Evolutionary conservation across 2,888 invertebrate species (phyloP).

Genomic region (Oscheius onirici): DNA sequence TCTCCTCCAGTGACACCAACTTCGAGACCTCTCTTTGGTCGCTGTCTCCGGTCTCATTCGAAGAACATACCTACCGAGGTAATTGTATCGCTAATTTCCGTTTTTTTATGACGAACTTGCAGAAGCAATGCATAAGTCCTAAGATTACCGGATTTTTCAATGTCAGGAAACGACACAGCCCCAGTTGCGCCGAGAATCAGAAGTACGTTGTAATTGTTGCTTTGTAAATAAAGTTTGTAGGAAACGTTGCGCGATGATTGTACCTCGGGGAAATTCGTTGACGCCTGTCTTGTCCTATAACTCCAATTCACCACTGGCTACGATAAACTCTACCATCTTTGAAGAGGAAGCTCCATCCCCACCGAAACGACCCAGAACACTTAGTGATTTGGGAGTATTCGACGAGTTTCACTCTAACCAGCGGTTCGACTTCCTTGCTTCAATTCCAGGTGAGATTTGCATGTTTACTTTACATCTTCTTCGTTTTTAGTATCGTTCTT

Average conservation of each 20-base stretch:
- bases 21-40: too few relatives aligned
- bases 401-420: background rate
- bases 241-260: constrained; percentile 1
- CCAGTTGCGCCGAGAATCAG: background rate
- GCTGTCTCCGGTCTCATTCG: too few relatives aligned
- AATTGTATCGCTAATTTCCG: background rate
- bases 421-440: constrained; percentile 16
- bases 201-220: background rate
- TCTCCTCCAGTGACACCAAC: background rate
- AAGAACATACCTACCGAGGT: too few relatives aligned
- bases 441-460: constrained; percentile 7
- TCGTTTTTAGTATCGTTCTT: constrained; percentile 8
- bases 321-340: background rate
- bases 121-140: background rate
- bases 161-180: constrained; percentile 8
- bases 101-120: background rate
- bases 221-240: background rate
- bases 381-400: constrained; percentile 13
- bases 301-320: background rate
- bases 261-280: background rate
- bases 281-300: background rate
- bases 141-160: constrained; percentile 21
- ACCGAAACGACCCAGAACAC: background rate
- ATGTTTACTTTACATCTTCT: background rate
- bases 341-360: constrained; percentile 11